Base-by-base conservation (phyloP, 2,113 vertebrate species). In the Zapus hudsonius region DNA sequence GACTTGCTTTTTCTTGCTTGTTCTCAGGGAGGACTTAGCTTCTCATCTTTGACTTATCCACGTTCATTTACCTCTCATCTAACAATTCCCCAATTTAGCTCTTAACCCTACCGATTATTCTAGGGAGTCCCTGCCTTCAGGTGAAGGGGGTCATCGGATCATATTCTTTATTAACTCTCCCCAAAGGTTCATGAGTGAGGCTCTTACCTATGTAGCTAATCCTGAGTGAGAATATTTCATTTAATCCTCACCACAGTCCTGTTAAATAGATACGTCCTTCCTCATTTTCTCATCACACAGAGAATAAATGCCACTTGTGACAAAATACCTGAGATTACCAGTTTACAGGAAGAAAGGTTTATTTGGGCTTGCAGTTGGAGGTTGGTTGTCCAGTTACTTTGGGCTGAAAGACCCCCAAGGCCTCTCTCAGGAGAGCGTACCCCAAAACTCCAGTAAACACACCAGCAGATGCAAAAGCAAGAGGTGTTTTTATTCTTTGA, bases 151-250 rank as follows among this genome's bases (percentile, higher is more conserved):
- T 64, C 15, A 75, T 76, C 3, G 76, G 44, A 57, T 85, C 16
- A 83, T 87, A n/a, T 75, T 57, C 17, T 57, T 87, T 87, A 85
- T 40, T 73, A 91, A 20, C n/a, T 52, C 74, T 73, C 63, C 63
- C 19, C 66, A 94, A 69, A 47, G n/a, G 55, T 17, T 96, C n/a
- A 73, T 31, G 67, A 84, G 40, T 64, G 44, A 89, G 93, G n/a
- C 44, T 93, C 42, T 87, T 19, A 80, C 27, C 75, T 91, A 78
- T 91, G 64, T n/a, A 78, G 67, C 33, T 88, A 88, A 89, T 90
- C 38, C 76, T 91, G 66, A 72, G 38, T 70, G 72, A 80, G 44
- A 55, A 72, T 52, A 33, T 74, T 52, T 88, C 38, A n/a, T 79
- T 74, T 59, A 72, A 67, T 63, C 25, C n/a, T 82, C n/a, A 59